Evolutionary conservation across 2,797 vertebrate species (phyloP).

Genomic region (Microhierax caerulescens): DNA sequence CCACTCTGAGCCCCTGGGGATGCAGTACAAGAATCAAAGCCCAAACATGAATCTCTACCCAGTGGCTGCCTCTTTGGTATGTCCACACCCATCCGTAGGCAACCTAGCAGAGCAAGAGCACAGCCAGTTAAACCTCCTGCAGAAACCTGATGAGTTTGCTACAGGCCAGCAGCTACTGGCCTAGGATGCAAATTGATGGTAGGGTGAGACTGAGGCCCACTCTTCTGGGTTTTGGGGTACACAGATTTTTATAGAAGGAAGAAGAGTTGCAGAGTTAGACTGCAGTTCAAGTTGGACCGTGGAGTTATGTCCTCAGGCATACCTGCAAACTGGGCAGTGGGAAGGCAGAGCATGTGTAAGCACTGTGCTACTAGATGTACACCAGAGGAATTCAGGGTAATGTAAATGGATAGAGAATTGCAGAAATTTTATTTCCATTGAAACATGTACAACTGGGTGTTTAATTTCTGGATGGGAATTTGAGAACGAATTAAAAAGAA

Average conservation of each 20-base stretch:
- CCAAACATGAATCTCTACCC: background rate
- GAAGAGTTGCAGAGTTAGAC: background rate
- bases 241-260: background rate
- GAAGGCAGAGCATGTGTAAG: rapidly evolving
- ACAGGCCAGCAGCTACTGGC: background rate
- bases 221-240: background rate
- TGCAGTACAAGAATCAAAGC: background rate
- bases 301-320: background rate
- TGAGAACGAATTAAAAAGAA: background rate
- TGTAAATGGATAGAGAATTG: background rate
- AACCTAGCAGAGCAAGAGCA: rapidly evolving
- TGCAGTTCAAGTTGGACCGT: background rate
- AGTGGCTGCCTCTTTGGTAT: background rate
- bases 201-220: background rate
- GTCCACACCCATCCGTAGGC: background rate
- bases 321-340: background rate
- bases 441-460: background rate
- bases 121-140: background rate
- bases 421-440: background rate
- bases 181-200: background rate
- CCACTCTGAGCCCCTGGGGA: background rate
- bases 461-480: background rate
- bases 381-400: background rate
- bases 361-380: background rate
- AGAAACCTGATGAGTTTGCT: background rate